phyloP scores from a whole-genome alignment of 2,797 vertebrate species.

The Echiichthys vipera region DNA sequence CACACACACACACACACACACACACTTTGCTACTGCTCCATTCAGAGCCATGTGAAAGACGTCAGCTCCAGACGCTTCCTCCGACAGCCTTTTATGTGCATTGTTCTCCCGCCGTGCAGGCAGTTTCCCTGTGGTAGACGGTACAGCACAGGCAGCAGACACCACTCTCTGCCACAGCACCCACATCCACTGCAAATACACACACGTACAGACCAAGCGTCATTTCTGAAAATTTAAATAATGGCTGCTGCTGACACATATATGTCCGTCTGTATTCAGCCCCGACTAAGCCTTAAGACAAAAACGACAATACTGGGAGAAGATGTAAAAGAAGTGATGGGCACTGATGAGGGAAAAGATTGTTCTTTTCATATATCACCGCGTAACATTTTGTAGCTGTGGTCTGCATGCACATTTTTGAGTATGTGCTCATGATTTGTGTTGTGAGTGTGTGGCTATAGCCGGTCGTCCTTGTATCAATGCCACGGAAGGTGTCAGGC shows the following conservation, averaged over 20 bases:
- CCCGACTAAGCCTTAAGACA: constrained; percentile 72
- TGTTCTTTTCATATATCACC: constrained; percentile 34
- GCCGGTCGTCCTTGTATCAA: constrained; percentile 70
- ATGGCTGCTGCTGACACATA: constrained; percentile 79
- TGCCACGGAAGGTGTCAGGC: constrained; percentile 74
- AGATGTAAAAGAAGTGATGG: constrained; percentile 70
- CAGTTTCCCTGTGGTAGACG: constrained; percentile 65
- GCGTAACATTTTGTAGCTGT: constrained; percentile 32
- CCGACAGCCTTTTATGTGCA: constrained; percentile 79
- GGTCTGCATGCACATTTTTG: constrained; percentile 17
- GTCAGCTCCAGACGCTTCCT: constrained; percentile 77
- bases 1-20: constrained; percentile 20
- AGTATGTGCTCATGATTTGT: constrained; percentile 45
- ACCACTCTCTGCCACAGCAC: constrained; percentile 66
- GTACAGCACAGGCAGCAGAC: constrained; percentile 67
- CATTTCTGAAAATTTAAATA: constrained; percentile 69
- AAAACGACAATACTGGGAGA: constrained; percentile 70
- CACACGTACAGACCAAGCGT: constrained; percentile 46
- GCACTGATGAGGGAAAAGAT: constrained; percentile 73
- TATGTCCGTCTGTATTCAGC: constrained; percentile 75
- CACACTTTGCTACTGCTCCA: constrained; percentile 60
- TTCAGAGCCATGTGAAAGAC: constrained; percentile 73
- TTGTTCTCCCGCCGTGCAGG: constrained; percentile 72
- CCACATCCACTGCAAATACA: constrained; percentile 53
- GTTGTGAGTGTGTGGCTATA: constrained; percentile 43